Conservation (phyloP, 2,113 vertebrate species). For the Serinus canaria region DNA sequence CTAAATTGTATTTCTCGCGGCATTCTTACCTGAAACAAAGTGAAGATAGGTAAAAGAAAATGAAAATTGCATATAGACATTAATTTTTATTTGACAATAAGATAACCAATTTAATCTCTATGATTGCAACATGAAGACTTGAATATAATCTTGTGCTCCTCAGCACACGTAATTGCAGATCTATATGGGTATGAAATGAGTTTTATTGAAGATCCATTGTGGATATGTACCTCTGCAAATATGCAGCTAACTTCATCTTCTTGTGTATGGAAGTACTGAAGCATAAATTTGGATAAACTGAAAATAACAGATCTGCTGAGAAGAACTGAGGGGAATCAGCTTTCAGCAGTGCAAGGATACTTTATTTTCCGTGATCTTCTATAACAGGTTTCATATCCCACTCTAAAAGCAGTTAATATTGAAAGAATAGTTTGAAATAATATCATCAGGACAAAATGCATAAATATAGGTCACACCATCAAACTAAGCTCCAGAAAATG, state of each 20-base stretch:
- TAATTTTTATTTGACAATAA: not conserved
- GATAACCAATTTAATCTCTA: not conserved
- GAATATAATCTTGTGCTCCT: not conserved
- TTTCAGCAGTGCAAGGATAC: not conserved
- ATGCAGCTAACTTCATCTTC: not conserved
- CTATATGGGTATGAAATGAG: not conserved
- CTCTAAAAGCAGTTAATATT: not conserved
- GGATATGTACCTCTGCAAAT: not conserved
- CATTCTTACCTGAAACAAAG: not conserved
- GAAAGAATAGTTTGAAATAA: slow-evolving; percentile 53
- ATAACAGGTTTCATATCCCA: not conserved
- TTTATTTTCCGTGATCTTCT: not conserved
- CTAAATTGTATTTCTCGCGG: not conserved
- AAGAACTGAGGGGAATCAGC: rapidly evolving
- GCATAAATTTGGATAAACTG: not conserved
- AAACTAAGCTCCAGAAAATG: slow-evolving; percentile 62
- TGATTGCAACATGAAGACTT: not conserved
- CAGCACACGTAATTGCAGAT: not conserved
- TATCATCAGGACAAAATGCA: not conserved
- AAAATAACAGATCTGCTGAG: not conserved
- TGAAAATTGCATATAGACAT: not conserved
- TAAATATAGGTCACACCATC: slow-evolving; percentile 47
- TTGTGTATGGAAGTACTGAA: not conserved
- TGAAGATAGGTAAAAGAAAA: not conserved
- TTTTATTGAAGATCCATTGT: not conserved